phyloP scores from a whole-genome alignment of 1,140 invertebrate genomes.

The Ridgeia piscesae region DNA sequence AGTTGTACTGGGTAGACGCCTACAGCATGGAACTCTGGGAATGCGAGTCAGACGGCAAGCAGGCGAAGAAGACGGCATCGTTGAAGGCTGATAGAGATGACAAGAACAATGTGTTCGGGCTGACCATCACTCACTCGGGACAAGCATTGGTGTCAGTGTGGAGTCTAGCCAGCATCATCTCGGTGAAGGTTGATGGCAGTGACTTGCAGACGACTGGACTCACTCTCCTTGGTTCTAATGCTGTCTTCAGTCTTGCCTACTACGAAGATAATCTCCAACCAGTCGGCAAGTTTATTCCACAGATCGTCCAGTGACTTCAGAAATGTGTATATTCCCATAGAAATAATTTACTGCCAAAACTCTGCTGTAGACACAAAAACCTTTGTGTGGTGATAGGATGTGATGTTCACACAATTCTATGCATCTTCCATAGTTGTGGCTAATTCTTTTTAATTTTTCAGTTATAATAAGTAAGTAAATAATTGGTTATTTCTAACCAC shows the following conservation, averaged over 20 bases:
- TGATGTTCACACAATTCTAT: too few species aligned
- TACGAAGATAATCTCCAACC: neutral
- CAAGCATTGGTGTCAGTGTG: conserved; percentile 6
- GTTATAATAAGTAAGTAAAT: too few species aligned
- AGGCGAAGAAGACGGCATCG: neutral
- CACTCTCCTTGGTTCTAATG: neutral
- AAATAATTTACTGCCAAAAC: too few species aligned
- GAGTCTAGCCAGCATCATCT: neutral
- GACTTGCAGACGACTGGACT: neutral
- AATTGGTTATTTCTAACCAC: too few species aligned
- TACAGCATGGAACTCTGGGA: neutral
- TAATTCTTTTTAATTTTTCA: too few species aligned
- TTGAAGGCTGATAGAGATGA: neutral
- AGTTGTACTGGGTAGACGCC: conserved; percentile 20
- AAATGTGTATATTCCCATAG: too few species aligned
- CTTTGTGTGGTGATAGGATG: too few species aligned
- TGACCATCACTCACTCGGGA: neutral
- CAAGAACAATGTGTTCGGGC: conserved; percentile 7
- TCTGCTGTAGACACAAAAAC: too few species aligned
- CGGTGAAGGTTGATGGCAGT: neutral
- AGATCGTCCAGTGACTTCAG: too few species aligned
- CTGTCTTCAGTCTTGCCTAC: conserved; percentile 10
- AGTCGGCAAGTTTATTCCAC: neutral
- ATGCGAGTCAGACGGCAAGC: neutral
- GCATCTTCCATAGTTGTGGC: too few species aligned